A percentile compares a stretch with the other conserved stretches of the same genome.
phyloP scores from a whole-genome alignment of 2,797 vertebrate species.

The Macroramphosus scolopax region DNA sequence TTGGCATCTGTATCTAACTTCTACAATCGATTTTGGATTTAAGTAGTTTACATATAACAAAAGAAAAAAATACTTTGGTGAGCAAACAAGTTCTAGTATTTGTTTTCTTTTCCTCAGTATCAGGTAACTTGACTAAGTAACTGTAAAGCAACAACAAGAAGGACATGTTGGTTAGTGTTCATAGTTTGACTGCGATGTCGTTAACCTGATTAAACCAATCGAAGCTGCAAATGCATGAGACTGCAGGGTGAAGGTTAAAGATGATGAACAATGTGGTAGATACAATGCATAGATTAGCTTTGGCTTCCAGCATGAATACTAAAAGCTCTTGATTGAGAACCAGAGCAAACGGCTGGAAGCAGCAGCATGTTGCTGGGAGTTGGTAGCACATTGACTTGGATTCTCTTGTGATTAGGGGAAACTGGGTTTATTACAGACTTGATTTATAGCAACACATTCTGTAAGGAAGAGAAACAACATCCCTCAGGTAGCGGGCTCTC shows the following conservation, averaged over 20 bases:
- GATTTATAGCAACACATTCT: conserved; percentile 35
- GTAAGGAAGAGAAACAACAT: too few relatives aligned
- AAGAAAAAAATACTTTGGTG: too few relatives aligned
- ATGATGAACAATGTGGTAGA: too few relatives aligned
- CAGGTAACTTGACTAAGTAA: too few relatives aligned
- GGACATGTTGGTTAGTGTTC: conserved; percentile 17
- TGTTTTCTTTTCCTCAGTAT: too few relatives aligned
- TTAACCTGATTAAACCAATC: conserved; percentile 1
- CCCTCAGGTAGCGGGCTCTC: conserved; percentile 29
- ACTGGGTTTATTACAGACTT: conserved; percentile 33
- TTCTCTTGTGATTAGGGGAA: conserved; percentile 29
- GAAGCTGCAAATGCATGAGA: conserved; percentile 9
- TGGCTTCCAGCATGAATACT: conserved; percentile 30
- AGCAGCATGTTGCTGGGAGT: background rate
- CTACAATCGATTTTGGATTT: background rate
- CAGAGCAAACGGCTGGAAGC: conserved; percentile 41
- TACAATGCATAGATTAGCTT: conserved; percentile 4
- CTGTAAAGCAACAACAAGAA: too few relatives aligned
- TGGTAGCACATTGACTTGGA: conserved; percentile 23
- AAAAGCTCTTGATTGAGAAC: conserved; percentile 43
- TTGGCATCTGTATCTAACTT: background rate
- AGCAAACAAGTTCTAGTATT: too few relatives aligned
- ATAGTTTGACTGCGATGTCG: too few relatives aligned
- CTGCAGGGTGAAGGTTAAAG: conserved; percentile 19
- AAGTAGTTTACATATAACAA: too few relatives aligned